Base-by-base conservation (phyloP, 37 sponge, comb jelly and placozoan species). In the Tethya wilhelma region DNA sequence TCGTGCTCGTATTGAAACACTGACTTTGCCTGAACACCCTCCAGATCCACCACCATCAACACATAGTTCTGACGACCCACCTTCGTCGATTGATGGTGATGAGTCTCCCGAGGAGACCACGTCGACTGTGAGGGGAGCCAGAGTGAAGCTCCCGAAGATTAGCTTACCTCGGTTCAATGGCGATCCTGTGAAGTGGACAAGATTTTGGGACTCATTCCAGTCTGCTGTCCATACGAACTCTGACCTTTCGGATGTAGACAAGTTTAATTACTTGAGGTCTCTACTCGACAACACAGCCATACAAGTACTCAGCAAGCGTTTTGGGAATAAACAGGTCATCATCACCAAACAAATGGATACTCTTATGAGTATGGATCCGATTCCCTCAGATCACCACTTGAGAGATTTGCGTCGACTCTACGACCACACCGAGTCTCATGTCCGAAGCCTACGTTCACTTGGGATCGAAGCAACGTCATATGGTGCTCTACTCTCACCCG, bases 311-410 rank as follows among this genome's bases (percentile, higher is more conserved):
- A 2, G 20, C 7, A 69, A 80, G 70, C 5, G 80, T 20, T 79
- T 79, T 69, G 80, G 80, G 3, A 79, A 79, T 42, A 69, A 43
- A 31, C 67, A 64, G 40, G 2, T 44, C 5, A 69, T 69, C 53
- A 79, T 79, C 40, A 53, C 67, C 8, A 69, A 44, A 19, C 81
- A 80, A 33, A 80, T 80, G 81, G 81, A 80, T 6, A 38, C 59
- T 2, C 56, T 80, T 6, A 33, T 70, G 70, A 66, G 56, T 20
- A 38, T 58, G 26, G 44, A 39, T 12, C 40, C 81, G 11, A 40
- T 80, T 1, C 36, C 79, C 20, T 78, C 67, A 7, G 64, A 60
- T 11, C 66, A 34, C 2, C n/a, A 78, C 49, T 67, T 65, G 2
- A 31, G 38, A 34, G 56, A 36, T 1, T 25, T 80, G 40, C 41